These are phyloP conservation scores for Orchesella cincta DNA, from an alignment of 1,140 invertebrate species.

Conservation along the genomic window DNA sequence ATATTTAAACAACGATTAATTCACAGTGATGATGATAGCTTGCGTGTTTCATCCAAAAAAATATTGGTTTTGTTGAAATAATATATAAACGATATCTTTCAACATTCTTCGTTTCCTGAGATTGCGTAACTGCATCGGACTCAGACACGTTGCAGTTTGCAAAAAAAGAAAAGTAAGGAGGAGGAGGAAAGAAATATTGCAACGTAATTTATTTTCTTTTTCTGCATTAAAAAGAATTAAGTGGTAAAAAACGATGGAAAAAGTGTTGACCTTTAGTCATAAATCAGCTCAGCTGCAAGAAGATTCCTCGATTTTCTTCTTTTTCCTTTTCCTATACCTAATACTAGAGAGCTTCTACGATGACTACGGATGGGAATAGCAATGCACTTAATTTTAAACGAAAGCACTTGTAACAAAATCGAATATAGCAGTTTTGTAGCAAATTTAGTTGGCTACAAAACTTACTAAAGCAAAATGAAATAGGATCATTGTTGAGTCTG, in stretches of 20 bases:
- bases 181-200: not conserved
- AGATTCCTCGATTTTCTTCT: too few species aligned
- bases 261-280: slow-evolving; percentile 28
- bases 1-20: not conserved
- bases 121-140: not conserved
- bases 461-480: too few species aligned
- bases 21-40: not conserved
- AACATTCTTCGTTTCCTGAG: too few species aligned
- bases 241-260: slow-evolving; percentile 25
- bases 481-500: too few species aligned
- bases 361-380: too few species aligned
- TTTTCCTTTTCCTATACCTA: too few species aligned
- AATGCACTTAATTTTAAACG: too few species aligned
- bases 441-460: too few species aligned
- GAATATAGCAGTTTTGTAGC: too few species aligned
- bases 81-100: not conserved
- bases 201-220: not conserved
- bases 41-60: not conserved
- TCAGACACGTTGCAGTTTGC: too few species aligned
- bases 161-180: not conserved
- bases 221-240: slow-evolving; percentile 24
- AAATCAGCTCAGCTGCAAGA: slow-evolving; percentile 25
- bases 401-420: too few species aligned
- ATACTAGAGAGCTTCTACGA: too few species aligned
- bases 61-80: not conserved